These are phyloP conservation scores for Temnothorax ravouxi DNA, from an alignment of 2,888 invertebrate species.

Conservation along the genomic window DNA sequence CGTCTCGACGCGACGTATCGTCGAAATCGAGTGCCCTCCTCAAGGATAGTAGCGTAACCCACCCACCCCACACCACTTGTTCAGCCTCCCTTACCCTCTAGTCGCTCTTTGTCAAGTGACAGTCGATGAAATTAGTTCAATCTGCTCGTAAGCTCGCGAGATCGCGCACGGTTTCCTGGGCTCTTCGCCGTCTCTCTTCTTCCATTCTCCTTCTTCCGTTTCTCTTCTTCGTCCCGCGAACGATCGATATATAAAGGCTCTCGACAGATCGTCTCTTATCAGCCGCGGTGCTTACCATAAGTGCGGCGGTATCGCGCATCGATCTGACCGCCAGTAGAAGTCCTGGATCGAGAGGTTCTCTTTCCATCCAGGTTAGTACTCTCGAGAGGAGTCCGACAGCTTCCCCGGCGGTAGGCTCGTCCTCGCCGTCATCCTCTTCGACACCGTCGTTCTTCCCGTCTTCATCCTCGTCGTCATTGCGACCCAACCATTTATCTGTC, in stretches of 20 bases:
- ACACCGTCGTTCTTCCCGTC: constrained; percentile 67
- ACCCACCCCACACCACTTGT: constrained; percentile 41
- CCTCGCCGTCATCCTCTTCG: constrained; percentile 66
- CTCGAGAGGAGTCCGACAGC: constrained; percentile 85
- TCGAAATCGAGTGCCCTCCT: constrained; percentile 72
- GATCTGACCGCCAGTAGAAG: constrained; percentile 83
- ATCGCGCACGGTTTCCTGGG: constrained; percentile 36
- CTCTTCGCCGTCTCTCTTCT: constrained; percentile 12
- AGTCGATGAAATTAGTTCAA: constrained; percentile 75
- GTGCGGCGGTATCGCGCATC: constrained; percentile 84
- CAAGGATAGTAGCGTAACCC: constrained; percentile 63
- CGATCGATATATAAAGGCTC: constrained; percentile 59
- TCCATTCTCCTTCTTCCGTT: constrained; percentile 4
- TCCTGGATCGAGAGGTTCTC: constrained; percentile 86
- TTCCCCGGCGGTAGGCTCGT: constrained; percentile 84
- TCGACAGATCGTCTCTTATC: constrained; percentile 71
- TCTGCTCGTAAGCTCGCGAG: constrained; percentile 66
- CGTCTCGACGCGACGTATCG: constrained; percentile 71
- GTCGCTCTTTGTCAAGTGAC: constrained; percentile 61
- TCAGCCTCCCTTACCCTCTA: constrained; percentile 47
- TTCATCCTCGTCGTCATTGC: constrained; percentile 72
- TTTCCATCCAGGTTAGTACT: constrained; percentile 87
- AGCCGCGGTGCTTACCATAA: constrained; percentile 82
- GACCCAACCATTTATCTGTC: constrained; percentile 66
- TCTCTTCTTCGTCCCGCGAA: constrained; percentile 29